Percentiles rank a stretch among this genome's conserved stretches.
Evolutionary conservation across 2,113 vertebrate species (phyloP).

Genomic region (Choloepus hoffmanni): DNA sequence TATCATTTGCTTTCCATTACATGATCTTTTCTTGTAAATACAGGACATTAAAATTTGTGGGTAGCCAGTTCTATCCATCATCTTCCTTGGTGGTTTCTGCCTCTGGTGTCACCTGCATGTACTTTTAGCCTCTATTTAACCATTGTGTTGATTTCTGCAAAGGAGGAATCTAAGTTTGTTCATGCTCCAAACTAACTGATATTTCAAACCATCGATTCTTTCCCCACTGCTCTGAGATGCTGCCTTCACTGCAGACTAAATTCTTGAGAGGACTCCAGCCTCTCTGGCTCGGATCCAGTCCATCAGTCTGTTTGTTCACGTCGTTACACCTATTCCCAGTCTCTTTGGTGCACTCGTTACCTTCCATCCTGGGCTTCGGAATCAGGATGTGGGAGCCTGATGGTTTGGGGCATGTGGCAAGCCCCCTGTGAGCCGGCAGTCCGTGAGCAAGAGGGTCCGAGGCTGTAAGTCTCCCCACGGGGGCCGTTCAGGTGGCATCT

Average conservation of each 20-base stretch:
- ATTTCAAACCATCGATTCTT: not conserved
- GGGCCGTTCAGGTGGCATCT: rapidly evolving
- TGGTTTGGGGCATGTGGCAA: too few species aligned
- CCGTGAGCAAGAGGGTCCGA: too few species aligned
- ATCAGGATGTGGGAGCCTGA: not conserved
- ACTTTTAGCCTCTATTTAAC: not conserved
- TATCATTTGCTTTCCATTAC: not conserved
- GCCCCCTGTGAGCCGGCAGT: too few species aligned
- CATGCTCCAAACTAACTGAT: not conserved
- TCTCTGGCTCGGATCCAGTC: not conserved
- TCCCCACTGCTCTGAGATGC: not conserved
- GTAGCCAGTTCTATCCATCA: not conserved
- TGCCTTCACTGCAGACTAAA: too few species aligned
- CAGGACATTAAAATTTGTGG: not conserved
- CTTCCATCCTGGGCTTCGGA: not conserved
- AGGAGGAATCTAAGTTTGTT: not conserved
- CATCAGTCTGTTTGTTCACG: not conserved
- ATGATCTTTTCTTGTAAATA: not conserved
- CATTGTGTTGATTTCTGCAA: not conserved
- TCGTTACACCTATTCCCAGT: not conserved
- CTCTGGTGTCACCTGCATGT: not conserved
- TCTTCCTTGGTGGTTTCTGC: not conserved
- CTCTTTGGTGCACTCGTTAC: not conserved
- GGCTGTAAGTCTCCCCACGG: too few species aligned
- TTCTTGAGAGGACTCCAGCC: not conserved